A percentile compares a stretch with the other conserved stretches of the same genome.
Evolutionary conservation across 2,888 invertebrate genomes (phyloP).

Genomic region (Cantharis lateralis): DNA sequence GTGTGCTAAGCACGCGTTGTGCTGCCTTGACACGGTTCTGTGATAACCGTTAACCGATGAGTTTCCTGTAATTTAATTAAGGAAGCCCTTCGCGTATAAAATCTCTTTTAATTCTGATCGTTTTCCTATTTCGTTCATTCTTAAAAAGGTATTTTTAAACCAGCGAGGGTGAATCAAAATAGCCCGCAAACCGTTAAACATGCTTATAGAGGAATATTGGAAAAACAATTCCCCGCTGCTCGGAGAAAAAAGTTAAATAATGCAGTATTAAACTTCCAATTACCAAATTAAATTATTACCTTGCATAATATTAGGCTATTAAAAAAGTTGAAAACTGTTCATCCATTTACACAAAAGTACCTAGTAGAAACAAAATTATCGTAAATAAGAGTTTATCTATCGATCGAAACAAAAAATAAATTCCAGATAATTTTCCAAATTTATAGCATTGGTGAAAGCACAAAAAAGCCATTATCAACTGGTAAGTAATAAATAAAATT

Average conservation of each 20-base stretch:
- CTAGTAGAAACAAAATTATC: not conserved
- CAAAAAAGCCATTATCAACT: not conserved
- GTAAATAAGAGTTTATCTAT: not conserved
- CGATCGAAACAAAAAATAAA: not conserved
- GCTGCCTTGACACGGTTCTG: not conserved
- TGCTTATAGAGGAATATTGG: not conserved
- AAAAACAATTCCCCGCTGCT: not conserved
- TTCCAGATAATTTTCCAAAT: not conserved
- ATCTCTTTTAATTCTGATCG: not conserved
- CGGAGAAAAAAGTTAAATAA: not conserved
- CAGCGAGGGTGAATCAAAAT: not conserved
- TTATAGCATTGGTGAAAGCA: not conserved
- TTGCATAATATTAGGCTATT: not conserved
- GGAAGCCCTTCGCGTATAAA: not conserved
- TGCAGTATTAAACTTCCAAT: not conserved
- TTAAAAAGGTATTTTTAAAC: not conserved
- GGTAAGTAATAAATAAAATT: not conserved
- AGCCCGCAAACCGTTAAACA: not conserved
- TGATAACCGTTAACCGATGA: not conserved
- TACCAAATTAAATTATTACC: not conserved
- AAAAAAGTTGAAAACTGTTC: not conserved
- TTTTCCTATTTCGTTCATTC: not conserved
- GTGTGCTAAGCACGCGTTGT: not conserved
- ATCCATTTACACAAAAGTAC: not conserved
- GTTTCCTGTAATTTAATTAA: not conserved